phyloP scores from a whole-genome alignment of 2,113 vertebrate species.

The Phyllostomus discolor region DNA sequence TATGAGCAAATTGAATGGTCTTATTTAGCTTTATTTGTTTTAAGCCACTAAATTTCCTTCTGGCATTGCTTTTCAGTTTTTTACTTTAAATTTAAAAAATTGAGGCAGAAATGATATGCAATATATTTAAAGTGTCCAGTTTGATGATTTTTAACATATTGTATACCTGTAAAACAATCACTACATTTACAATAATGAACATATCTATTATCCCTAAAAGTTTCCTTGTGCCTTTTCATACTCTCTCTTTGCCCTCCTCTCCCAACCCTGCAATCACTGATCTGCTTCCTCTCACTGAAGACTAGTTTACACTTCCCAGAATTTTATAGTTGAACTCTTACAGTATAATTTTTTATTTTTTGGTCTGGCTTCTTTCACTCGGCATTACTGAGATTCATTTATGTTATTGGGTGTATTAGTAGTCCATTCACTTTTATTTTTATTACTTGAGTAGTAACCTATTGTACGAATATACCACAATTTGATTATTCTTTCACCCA shows the following conservation, averaged over 20 bases:
- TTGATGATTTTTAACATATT: background rate
- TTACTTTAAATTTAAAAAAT: background rate
- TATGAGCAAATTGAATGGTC: background rate
- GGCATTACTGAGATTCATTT: background rate
- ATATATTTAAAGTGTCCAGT: background rate
- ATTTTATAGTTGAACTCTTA: background rate
- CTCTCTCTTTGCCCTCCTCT: background rate
- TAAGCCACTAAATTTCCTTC: background rate
- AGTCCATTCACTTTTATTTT: background rate
- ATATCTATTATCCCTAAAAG: background rate
- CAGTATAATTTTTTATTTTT: background rate
- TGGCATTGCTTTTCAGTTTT: background rate
- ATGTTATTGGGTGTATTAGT: background rate
- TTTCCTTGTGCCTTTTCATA: background rate
- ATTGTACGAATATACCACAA: background rate
- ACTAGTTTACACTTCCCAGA: background rate
- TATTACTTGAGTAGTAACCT: background rate
- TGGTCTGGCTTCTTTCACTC: background rate
- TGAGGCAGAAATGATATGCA: background rate
- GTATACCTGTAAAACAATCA: background rate
- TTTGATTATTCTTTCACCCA: background rate
- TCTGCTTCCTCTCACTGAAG: background rate
- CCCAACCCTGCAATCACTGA: background rate
- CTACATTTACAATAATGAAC: background rate
- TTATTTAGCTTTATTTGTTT: conserved; percentile 24